A percentile compares a stretch with the other conserved stretches of the same genome.
Conservation (phyloP, 2,888 invertebrate species). For the Synanthedon andrenaeformis region DNA sequence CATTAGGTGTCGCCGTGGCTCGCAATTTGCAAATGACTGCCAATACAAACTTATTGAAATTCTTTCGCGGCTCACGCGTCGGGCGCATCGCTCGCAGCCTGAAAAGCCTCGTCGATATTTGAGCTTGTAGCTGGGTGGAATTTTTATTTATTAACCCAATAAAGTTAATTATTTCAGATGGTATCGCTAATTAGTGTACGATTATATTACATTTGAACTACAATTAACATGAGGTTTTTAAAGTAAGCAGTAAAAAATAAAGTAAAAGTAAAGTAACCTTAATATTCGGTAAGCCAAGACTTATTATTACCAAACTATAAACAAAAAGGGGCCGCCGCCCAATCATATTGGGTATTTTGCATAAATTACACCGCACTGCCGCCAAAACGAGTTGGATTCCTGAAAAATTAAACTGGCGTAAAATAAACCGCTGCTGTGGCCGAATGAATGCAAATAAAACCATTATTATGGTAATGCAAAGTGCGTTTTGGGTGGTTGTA, state of each 20-base stretch:
- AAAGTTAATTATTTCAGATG: too few relatives aligned
- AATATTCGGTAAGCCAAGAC: constrained; percentile 23
- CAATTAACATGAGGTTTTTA: too few relatives aligned
- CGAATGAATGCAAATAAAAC: constrained; percentile 53
- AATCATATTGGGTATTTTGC: constrained; percentile 59
- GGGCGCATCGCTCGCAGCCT: constrained; percentile 15
- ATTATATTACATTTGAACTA: too few relatives aligned
- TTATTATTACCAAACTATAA: constrained; percentile 24
- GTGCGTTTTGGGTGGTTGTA: constrained; percentile 25
- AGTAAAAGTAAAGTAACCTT: constrained; percentile 9
- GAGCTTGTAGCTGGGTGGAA: constrained; percentile 10
- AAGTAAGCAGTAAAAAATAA: too few relatives aligned
- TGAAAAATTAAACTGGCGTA: constrained; percentile 57
- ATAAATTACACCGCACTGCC: constrained; percentile 51
- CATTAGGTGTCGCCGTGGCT: constrained; percentile 62
- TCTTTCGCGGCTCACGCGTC: constrained; percentile 49
- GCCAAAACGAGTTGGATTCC: constrained; percentile 43
- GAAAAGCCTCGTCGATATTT: constrained; percentile 36
- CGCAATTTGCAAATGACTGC: constrained; percentile 70
- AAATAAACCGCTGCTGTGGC: constrained; percentile 44
- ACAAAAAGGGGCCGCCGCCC: constrained; percentile 37
- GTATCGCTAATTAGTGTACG: background rate
- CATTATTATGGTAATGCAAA: constrained; percentile 63
- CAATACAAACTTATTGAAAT: constrained; percentile 62
- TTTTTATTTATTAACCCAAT: too few relatives aligned